Base-by-base conservation (phyloP, 1,140 invertebrate genomes). In the Plodia interpunctella region DNA sequence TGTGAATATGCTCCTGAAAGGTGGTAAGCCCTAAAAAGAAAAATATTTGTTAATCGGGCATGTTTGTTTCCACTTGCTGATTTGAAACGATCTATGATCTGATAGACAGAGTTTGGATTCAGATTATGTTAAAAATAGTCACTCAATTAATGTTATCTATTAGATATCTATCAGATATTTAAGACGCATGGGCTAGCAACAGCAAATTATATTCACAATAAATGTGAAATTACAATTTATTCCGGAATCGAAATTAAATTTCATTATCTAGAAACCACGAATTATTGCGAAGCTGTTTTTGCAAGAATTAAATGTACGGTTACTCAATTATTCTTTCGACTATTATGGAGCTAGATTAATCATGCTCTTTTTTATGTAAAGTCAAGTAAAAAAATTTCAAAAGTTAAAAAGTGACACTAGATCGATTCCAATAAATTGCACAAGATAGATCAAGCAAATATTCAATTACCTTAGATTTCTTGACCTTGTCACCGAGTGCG, bases 1-100 rank as follows among this genome's bases (percentile, higher is more conserved):
- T 2, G 91, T 90, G 0, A 91, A 65, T 18, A 95, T 92, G 25
- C 89, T 80, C 66, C 85, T 90, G 64, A 93, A 92, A 49, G 93
- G 93, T 13, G 91, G 91, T 54, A 90, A 76, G 60, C 86, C 81
- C 91, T 92, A 71, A 63, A 85, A 84, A 35, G 50, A 65, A 69
- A 59, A 32, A 50, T 0, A 18, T 44, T 15, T 8, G 1, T 35
- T 25, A 25, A n/a, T n/a, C n/a, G 21, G 6, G 21, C 21, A 25
- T 25, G 21, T 25, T 25, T 25, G n/a, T n/a, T 25, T 3, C 21
- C 21, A 25, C 6, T 25, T 25, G 2, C 2, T 25, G 21, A 25
- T 25, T 25, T 25, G 6, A 25, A 25, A 2, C 6, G 21, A 25
- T 6, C 6, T 25, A 25, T 3, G 21, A 25, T 25, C 21, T 25